Conservation (phyloP, 1,140 invertebrate species). For the Ceratosolen fusciceps region DNA sequence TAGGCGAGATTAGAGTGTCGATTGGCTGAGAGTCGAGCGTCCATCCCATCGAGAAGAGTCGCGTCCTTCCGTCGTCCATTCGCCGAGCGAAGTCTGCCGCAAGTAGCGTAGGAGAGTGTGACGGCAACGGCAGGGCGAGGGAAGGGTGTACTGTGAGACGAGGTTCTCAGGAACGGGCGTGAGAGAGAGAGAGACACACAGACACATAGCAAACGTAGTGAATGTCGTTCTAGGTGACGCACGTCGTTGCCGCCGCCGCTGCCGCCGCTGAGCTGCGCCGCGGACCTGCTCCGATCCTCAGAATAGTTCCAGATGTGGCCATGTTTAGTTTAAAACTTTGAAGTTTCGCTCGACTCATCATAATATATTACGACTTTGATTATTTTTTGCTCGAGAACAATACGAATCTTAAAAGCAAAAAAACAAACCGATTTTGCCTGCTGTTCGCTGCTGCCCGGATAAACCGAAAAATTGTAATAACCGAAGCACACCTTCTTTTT, state of each 20-base stretch:
- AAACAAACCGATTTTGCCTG: slow-evolving; percentile 45
- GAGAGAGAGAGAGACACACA: slow-evolving; percentile 13
- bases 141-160: background rate
- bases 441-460: slow-evolving; percentile 37
- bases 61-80: slow-evolving; percentile 3
- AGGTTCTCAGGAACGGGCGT: background rate
- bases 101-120: background rate
- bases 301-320: slow-evolving; percentile 72
- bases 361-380: slow-evolving; percentile 30
- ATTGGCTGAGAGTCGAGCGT: slow-evolving; percentile 2
- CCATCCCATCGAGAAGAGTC: background rate
- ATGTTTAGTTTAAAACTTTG: slow-evolving; percentile 70
- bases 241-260: slow-evolving; percentile 22
- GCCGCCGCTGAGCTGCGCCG: slow-evolving; percentile 33
- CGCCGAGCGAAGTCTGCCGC: background rate
- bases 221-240: slow-evolving; percentile 39
- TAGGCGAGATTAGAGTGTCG: background rate
- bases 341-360: slow-evolving; percentile 69
- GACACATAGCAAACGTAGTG: too few relatives aligned
- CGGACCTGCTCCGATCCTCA: slow-evolving; percentile 55
- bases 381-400: slow-evolving; percentile 45
- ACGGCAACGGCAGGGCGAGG: background rate
- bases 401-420: slow-evolving; percentile 40
- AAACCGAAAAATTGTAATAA: slow-evolving; percentile 41
- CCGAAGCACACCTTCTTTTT: slow-evolving; percentile 35